phyloP scores from a whole-genome alignment of 2,888 invertebrate genomes.

The Thalpophila matura region DNA sequence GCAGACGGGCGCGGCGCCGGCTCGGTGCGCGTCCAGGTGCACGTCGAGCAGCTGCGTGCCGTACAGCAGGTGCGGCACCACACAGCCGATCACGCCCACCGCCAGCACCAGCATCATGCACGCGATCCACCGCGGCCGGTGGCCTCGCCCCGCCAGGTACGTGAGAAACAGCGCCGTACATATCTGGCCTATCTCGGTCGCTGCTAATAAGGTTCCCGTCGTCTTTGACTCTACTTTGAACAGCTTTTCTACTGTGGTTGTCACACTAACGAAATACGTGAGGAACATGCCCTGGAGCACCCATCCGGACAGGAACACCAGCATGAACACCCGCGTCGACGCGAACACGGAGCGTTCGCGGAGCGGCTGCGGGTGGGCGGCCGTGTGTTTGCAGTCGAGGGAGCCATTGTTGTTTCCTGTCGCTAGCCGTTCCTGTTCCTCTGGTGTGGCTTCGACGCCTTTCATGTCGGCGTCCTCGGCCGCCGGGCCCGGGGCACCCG shows the following conservation, averaged over 20 bases:
- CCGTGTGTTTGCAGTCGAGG: slow-evolving; percentile 94
- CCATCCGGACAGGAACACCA: slow-evolving; percentile 97
- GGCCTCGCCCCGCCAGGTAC: slow-evolving; percentile 97
- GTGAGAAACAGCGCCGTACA: slow-evolving; percentile 96
- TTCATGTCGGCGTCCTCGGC: slow-evolving; percentile 86
- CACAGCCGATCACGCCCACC: slow-evolving; percentile 96
- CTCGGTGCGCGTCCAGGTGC: slow-evolving; percentile 79
- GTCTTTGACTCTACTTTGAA: slow-evolving; percentile 98
- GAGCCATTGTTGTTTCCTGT: slow-evolving; percentile 93
- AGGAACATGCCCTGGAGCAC: slow-evolving; percentile 97
- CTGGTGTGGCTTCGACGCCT: slow-evolving; percentile 88
- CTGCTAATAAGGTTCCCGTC: slow-evolving; percentile 96
- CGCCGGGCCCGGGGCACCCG: slow-evolving; percentile 81
- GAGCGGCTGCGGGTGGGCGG: slow-evolving; percentile 81
- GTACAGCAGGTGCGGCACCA: slow-evolving; percentile 96
- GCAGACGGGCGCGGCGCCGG: slow-evolving; percentile 82
- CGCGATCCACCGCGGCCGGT: slow-evolving; percentile 98
- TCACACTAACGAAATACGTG: slow-evolving; percentile 98
- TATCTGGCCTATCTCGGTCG: slow-evolving; percentile 98
- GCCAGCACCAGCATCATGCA: slow-evolving; percentile 97
- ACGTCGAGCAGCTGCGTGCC: slow-evolving; percentile 93
- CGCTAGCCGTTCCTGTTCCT: slow-evolving; percentile 87
- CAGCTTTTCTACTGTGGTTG: slow-evolving; percentile 97
- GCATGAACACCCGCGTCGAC: slow-evolving; percentile 96
- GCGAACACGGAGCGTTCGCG: slow-evolving; percentile 93